These are phyloP conservation scores for Mantis religiosa DNA, from an alignment of 2,888 invertebrate species.

Conservation along the genomic window DNA sequence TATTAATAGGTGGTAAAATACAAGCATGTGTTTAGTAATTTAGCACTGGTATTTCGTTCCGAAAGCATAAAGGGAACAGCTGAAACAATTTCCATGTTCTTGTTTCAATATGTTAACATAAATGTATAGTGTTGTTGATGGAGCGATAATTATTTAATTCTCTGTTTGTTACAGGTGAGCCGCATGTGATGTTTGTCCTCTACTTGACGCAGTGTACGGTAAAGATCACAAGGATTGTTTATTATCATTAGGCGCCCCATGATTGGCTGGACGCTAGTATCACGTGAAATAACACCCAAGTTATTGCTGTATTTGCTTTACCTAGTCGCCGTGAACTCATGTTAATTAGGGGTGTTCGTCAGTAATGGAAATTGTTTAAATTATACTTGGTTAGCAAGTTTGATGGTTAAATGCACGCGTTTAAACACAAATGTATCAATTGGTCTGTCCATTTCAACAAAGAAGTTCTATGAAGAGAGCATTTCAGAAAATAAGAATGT, in stretches of 20 bases:
- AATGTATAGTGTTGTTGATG: not conserved
- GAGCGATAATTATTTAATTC: not conserved
- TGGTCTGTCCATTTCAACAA: too few species aligned
- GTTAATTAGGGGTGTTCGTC: not conserved
- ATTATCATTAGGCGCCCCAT: not conserved
- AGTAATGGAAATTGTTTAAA: not conserved
- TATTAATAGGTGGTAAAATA: not conserved
- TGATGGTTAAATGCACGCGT: too few species aligned
- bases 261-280: not conserved
- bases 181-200: not conserved
- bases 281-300: not conserved
- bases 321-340: not conserved
- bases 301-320: not conserved
- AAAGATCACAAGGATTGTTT: not conserved
- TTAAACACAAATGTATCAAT: too few species aligned
- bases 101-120: not conserved
- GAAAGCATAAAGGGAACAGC: not conserved
- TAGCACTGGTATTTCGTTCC: not conserved
- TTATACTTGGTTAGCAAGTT: too few species aligned
- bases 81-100: not conserved
- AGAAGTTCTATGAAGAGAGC: too few species aligned
- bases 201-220: not conserved
- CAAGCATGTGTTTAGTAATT: not conserved
- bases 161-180: not conserved
- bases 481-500: too few species aligned